A percentile compares a stretch with the other conserved stretches of the same genome.
These are phyloP conservation scores for Apamea crenata DNA, from an alignment of 2,888 invertebrate genomes.

Conservation along the genomic window DNA sequence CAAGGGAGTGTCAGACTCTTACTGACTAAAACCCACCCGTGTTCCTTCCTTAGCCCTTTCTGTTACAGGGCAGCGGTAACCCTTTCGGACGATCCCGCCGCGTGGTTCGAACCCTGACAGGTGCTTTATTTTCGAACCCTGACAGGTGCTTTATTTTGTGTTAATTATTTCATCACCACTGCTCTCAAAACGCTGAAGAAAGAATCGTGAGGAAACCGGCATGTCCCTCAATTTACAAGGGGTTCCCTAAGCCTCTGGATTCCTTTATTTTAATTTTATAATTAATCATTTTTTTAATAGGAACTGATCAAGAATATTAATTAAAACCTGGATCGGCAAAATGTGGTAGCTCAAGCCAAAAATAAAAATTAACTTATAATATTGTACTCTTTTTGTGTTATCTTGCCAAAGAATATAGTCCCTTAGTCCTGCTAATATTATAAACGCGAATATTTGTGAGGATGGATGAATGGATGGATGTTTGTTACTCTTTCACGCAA, in stretches of 20 bases:
- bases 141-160: background rate
- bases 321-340: background rate
- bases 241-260: background rate
- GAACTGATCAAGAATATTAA: background rate
- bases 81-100: too few relatives aligned
- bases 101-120: too few relatives aligned
- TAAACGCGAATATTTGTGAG: too few relatives aligned
- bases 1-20: too few relatives aligned
- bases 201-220: background rate
- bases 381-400: background rate
- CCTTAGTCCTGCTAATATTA: too few relatives aligned
- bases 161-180: background rate
- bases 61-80: too few relatives aligned
- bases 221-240: background rate
- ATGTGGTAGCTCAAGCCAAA: background rate
- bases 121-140: too few relatives aligned
- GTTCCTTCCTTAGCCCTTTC: too few relatives aligned
- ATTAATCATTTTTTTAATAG: background rate
- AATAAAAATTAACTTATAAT: background rate
- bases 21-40: too few relatives aligned
- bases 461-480: too few relatives aligned
- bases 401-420: slow-evolving; percentile 1
- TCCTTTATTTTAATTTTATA: background rate
- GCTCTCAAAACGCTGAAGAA: background rate
- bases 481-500: too few relatives aligned